phyloP scores from a whole-genome alignment of 2,113 vertebrate genomes.

The Phalacrocorax carbo region DNA sequence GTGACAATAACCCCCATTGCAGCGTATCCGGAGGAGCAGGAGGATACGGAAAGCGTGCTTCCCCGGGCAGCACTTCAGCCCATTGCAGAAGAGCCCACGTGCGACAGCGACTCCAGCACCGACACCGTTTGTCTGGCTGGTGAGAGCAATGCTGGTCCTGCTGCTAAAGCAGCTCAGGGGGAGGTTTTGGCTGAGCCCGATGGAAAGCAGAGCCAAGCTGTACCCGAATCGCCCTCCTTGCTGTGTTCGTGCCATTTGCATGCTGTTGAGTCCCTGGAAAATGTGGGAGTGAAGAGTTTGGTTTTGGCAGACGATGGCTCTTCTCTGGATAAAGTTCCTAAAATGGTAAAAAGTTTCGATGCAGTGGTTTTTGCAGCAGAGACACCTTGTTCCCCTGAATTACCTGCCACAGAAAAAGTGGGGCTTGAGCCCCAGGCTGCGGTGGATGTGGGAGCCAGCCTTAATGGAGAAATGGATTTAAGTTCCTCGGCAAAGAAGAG shows the following conservation, averaged over 20 bases:
- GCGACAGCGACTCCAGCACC: constrained; percentile 36
- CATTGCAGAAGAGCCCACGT: constrained; percentile 30
- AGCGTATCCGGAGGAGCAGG: neutral
- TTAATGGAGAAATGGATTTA: neutral
- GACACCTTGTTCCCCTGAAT: neutral
- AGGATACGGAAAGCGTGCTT: neutral
- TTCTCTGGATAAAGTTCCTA: constrained; percentile 49
- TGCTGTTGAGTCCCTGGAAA: neutral
- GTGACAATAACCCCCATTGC: neutral
- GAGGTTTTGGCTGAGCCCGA: neutral
- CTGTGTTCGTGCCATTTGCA: neutral
- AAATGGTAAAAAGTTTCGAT: constrained; percentile 30
- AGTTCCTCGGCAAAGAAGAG: neutral
- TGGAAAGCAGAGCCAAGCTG: neutral
- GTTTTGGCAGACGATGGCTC: neutral
- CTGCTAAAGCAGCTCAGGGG: neutral
- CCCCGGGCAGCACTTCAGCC: constrained; percentile 7
- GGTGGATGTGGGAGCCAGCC: neutral
- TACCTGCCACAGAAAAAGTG: neutral
- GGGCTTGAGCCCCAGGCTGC: neutral
- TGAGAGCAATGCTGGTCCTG: neutral
- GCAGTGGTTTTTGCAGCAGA: neutral
- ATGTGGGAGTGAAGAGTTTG: neutral
- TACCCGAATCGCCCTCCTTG: neutral
- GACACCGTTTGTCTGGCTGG: neutral